Conservation (phyloP, 2,797 vertebrate genomes). For the Lutjanus campechanus region DNA sequence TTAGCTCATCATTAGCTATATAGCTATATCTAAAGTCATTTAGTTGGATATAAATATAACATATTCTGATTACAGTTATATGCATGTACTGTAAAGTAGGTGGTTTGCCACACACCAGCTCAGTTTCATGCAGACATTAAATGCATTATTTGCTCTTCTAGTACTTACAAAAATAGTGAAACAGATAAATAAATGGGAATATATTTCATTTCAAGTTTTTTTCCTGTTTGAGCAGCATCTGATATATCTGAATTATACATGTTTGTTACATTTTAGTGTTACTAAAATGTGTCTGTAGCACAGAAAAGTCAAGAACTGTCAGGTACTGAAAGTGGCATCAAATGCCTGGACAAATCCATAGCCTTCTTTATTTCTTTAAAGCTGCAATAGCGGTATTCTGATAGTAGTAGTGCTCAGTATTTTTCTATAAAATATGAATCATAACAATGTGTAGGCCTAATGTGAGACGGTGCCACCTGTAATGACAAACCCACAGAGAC, state of each 20-base stretch:
- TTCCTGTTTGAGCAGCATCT: too few relatives aligned
- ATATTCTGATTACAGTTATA: neutral
- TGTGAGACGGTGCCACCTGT: neutral
- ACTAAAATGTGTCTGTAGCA: too few relatives aligned
- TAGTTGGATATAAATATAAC: neutral
- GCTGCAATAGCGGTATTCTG: too few relatives aligned
- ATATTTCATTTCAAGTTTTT: too few relatives aligned
- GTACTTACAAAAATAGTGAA: neutral
- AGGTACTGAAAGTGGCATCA: too few relatives aligned
- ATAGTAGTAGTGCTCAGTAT: too few relatives aligned
- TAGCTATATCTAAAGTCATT: too few relatives aligned
- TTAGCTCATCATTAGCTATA: too few relatives aligned
- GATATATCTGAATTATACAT: too few relatives aligned
- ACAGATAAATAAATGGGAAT: neutral
- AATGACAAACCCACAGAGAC: neutral
- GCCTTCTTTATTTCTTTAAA: neutral
- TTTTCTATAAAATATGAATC: neutral
- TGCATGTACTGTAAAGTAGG: neutral
- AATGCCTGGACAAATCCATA: neutral
- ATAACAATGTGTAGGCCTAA: neutral
- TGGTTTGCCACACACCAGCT: neutral
- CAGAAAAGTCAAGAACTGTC: neutral
- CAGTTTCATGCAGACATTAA: neutral
- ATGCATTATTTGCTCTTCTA: neutral
- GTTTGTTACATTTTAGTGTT: too few relatives aligned